phyloP scores from a whole-genome alignment of 2,888 invertebrate genomes.

The Oasisia sp. region DNA sequence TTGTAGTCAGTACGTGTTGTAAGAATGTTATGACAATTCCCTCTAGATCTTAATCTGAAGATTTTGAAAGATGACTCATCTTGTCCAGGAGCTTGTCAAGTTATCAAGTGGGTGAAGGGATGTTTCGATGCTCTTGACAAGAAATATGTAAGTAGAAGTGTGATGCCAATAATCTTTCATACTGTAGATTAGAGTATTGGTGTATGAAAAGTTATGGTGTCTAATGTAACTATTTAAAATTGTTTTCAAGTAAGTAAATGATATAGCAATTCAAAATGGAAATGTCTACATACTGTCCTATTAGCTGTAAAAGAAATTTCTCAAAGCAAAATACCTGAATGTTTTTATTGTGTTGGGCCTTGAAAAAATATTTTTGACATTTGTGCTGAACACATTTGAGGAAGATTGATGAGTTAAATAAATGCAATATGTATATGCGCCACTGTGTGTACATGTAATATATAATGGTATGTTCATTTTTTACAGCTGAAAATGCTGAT shows the following conservation, averaged over 20 bases:
- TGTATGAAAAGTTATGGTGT: too few relatives aligned
- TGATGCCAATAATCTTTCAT: background rate
- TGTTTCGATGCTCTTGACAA: slow-evolving; percentile 68
- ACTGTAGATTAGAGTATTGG: background rate
- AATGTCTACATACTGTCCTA: too few relatives aligned
- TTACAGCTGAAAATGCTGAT: slow-evolving; percentile 61
- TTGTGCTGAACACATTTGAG: too few relatives aligned
- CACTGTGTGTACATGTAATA: background rate
- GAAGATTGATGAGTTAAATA: too few relatives aligned
- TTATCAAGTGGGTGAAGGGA: slow-evolving; percentile 66
- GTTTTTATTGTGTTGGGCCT: too few relatives aligned
- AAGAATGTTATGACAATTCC: background rate
- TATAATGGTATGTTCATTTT: slow-evolving; percentile 28
- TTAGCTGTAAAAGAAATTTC: too few relatives aligned
- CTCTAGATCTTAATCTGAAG: slow-evolving; percentile 42
- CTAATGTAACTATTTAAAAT: too few relatives aligned
- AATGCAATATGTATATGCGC: background rate
- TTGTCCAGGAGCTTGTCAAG: slow-evolving; percentile 57
- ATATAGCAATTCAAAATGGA: too few relatives aligned
- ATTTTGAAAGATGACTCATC: slow-evolving; percentile 41
- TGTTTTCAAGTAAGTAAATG: too few relatives aligned
- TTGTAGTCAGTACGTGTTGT: background rate
- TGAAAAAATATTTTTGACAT: too few relatives aligned
- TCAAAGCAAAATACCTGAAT: too few relatives aligned
- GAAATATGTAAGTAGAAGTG: slow-evolving; percentile 64